Percentiles rank a stretch among this genome's conserved stretches.
phyloP scores from a whole-genome alignment of 2,113 vertebrate species.

The Gallinago jamesoni region DNA sequence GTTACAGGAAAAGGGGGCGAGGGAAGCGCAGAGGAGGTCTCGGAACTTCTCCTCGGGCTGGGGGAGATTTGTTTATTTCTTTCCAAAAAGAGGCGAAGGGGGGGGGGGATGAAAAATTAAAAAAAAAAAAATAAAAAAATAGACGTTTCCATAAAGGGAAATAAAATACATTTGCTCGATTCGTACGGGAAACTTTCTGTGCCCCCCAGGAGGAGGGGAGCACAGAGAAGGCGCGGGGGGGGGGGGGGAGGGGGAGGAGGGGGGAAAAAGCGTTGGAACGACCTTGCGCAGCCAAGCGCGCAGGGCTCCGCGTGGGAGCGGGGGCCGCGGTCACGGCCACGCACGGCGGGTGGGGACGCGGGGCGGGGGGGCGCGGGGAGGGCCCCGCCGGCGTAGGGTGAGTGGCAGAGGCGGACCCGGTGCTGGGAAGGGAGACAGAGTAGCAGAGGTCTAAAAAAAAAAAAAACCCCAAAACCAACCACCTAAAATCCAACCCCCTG shows the following conservation, averaged over 20 bases:
- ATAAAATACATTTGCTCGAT: background rate
- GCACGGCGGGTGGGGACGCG: no score
- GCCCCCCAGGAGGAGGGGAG: background rate
- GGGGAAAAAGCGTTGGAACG: rapidly evolving
- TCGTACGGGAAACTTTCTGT: background rate
- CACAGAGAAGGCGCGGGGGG: rapidly evolving
- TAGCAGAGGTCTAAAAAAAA: background rate
- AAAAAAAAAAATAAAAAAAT: no score
- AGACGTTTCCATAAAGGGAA: background rate
- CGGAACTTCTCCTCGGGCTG: background rate
- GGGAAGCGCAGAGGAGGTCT: slow-evolving; percentile 28
- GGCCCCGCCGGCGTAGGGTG: no score
- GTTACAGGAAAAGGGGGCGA: background rate
- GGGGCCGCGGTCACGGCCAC: background rate
- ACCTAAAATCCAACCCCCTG: no score
- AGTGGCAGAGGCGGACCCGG: background rate
- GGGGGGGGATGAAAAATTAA: no score
- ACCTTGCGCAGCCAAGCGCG: background rate
- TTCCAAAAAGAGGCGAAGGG: background rate
- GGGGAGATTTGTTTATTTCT: background rate
- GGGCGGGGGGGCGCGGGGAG: no score
- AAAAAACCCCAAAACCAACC: no score
- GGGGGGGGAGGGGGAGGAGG: no score
- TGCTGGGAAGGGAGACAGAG: background rate
- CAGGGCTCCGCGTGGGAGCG: rapidly evolving